Evolutionary conservation across 1,140 invertebrate species (phyloP), one percentile per base, ranked within the genome.

Genomic region (Eumaeus atala): DNA sequence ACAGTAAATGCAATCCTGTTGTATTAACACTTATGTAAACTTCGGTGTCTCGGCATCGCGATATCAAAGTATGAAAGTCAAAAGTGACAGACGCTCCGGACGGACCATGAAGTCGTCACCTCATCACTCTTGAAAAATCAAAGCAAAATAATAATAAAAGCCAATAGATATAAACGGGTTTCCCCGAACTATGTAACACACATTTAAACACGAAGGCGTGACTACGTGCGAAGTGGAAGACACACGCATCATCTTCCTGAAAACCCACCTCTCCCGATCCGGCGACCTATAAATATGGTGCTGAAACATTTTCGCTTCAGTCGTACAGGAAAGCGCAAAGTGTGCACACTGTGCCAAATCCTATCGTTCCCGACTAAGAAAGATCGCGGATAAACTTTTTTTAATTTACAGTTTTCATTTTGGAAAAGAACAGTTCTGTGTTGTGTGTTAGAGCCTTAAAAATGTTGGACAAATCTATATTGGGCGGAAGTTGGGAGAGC

Each of bases 401-500:
- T 48, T 28, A 48, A n/a, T 28, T 28, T 48, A 28, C 11, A 12
- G 18, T 9, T 33, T 48, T 17, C 3, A 17, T 47, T 47, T 47
- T 16, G 14, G 18, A 3, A 2, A 28, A 28, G 21, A 28, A 40
- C 37, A 52, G 35, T 42, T 53, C 48, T 36, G 56, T 62, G 54
- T 56, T 60, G 62, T 66, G 64, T 28, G 6, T 6, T 28, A 28
- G 21, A 28, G 6, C 21, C 36, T 17, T 16, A 55, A 73, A 67
- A 28, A 87, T 87, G 83, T 77, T 87, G 79, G 83, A 87, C 74
- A 83, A 78, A 64, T 71, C 72, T 9, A 73, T 77, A 51, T 49
- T 87, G 38, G 83, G 83, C 40, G 83, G 76, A 63, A 87, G 83
- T 74, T 84, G 81, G 83, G 83, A 87, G 64, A 87, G 81, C 62